Evolutionary conservation across 2,888 invertebrate species (phyloP).

Genomic region (Hipparchia semele): DNA sequence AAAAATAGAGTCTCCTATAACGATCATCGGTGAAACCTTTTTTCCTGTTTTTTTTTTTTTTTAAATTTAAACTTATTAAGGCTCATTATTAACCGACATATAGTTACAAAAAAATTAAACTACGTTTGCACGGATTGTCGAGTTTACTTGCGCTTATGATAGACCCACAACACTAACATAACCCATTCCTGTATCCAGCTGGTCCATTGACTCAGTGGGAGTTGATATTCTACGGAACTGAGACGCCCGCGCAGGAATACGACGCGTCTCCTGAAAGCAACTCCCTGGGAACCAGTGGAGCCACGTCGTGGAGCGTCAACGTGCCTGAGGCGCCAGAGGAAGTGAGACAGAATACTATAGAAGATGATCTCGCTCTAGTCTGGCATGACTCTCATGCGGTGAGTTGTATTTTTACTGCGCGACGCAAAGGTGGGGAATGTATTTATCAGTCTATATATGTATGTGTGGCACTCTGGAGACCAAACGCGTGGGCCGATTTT

Average conservation of each 20-base stretch:
- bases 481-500: too few relatives aligned
- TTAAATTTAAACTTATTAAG: too few relatives aligned
- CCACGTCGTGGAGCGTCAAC: constrained; percentile 50
- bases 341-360: constrained; percentile 83
- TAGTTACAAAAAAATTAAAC: too few relatives aligned
- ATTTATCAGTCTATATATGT: too few relatives aligned
- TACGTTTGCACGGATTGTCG: too few relatives aligned
- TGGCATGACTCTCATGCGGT: constrained; percentile 87
- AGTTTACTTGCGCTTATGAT: too few relatives aligned
- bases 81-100: too few relatives aligned
- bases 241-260: constrained; percentile 82
- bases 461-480: too few relatives aligned
- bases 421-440: too few relatives aligned
- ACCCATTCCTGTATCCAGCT: constrained; percentile 59
- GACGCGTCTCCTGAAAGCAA: constrained; percentile 86
- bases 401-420: constrained; percentile 42
- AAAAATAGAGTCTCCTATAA: too few relatives aligned
- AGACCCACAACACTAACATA: not conserved
- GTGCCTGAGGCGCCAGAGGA: constrained; percentile 71
- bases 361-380: constrained; percentile 80
- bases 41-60: too few relatives aligned
- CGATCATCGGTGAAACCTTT: too few relatives aligned
- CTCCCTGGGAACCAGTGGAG: constrained; percentile 57
- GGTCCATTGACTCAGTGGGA: constrained; percentile 89
- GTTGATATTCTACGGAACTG: constrained; percentile 92